Evolutionary conservation across 1,140 invertebrate genomes (phyloP).

Genomic region (Pygmarrhopalites habei): DNA sequence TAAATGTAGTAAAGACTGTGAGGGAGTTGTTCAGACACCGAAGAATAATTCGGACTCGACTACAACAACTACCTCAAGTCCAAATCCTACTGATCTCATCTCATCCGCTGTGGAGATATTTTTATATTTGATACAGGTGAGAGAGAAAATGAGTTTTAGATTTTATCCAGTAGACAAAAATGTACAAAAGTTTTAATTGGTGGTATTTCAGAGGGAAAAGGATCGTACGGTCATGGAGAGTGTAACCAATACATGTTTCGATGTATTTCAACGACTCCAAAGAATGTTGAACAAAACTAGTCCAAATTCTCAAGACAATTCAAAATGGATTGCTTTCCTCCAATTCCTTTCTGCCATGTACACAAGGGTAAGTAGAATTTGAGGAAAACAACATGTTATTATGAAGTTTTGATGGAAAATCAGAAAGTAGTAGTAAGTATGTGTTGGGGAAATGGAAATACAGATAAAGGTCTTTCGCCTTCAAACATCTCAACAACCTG

Average conservation of each 20-base stretch:
- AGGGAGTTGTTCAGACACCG: no score
- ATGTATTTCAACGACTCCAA: slow-evolving; percentile 73
- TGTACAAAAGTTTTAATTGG: no score
- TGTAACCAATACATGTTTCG: slow-evolving; percentile 75
- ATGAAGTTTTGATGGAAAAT: no score
- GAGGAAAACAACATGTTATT: no score
- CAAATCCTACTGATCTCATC: slow-evolving; percentile 21
- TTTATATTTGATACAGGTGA: slow-evolving; percentile 34
- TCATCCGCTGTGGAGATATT: slow-evolving; percentile 34
- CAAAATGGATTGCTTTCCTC: slow-evolving; percentile 49
- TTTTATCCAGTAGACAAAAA: neutral
- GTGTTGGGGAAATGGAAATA: no score
- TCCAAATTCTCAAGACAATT: neutral
- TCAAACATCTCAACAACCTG: slow-evolving; percentile 65
- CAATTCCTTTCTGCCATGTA: slow-evolving; percentile 43
- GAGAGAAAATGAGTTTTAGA: neutral
- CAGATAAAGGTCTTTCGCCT: slow-evolving; percentile 41
- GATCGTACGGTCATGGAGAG: slow-evolving; percentile 82
- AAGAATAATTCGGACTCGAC: no score
- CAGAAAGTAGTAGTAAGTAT: no score
- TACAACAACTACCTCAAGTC: no score
- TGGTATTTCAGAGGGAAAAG: slow-evolving; percentile 56
- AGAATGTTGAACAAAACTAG: slow-evolving; percentile 45
- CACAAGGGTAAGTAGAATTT: slow-evolving; percentile 55
- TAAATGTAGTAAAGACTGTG: no score